Conservation (phyloP, 1,140 invertebrate genomes). For the Hydropsyche tenuis region DNA sequence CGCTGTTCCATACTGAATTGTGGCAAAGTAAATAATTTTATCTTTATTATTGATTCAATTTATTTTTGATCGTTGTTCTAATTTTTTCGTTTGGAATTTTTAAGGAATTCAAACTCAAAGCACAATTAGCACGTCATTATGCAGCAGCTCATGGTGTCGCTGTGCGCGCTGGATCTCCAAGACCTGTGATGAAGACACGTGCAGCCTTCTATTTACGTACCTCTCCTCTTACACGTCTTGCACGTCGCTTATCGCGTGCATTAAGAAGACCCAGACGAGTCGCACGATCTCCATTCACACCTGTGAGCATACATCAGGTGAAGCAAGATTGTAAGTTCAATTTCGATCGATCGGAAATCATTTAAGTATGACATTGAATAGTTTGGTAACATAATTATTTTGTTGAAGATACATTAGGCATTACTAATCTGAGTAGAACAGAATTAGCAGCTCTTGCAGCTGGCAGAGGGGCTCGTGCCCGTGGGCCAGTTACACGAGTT, state of each 20-base stretch:
- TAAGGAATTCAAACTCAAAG: conserved; percentile 89
- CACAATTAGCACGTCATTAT: conserved; percentile 90
- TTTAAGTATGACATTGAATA: too few species aligned
- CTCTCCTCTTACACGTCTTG: conserved; percentile 85
- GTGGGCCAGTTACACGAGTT: conserved; percentile 78
- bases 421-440: conserved; percentile 66
- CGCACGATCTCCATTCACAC: conserved; percentile 85
- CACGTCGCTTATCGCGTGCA: conserved; percentile 82
- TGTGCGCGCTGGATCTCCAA: conserved; percentile 75
- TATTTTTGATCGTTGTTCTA: neutral
- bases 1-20: conserved; percentile 89
- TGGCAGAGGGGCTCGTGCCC: conserved; percentile 61
- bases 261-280: conserved; percentile 85
- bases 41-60: neutral
- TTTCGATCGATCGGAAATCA: too few species aligned
- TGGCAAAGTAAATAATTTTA: conserved; percentile 68
- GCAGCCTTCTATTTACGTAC: conserved; percentile 94
- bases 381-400: neutral
- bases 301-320: conserved; percentile 83
- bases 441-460: conserved; percentile 68
- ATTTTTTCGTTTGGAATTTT: conserved; percentile 49
- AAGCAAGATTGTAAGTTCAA: conserved; percentile 82
- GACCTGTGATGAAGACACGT: conserved; percentile 95
- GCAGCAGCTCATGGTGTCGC: conserved; percentile 85
- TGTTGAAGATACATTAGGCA: conserved; percentile 65